phyloP scores from a whole-genome alignment of 2,888 invertebrate genomes.

The Cecidostiba fungosa region DNA sequence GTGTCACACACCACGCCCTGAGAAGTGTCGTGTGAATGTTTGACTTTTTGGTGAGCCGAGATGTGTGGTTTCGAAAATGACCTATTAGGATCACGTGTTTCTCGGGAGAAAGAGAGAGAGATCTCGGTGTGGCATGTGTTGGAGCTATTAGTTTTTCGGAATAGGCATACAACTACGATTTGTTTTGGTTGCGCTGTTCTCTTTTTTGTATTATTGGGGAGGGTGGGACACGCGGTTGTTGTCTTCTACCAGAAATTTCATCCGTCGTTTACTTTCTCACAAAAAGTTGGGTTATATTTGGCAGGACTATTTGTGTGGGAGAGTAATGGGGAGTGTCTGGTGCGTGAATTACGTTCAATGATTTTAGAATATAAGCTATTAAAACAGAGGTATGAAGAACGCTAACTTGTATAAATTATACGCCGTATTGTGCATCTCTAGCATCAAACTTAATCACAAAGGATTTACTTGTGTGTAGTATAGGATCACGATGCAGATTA shows the following conservation, averaged over 20 bases:
- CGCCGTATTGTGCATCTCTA: background rate
- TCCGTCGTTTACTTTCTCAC: constrained; percentile 9
- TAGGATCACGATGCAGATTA: constrained; percentile 25
- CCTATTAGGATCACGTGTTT: constrained; percentile 26
- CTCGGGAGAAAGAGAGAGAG: background rate
- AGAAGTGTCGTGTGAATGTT: constrained; percentile 24
- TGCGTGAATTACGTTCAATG: background rate
- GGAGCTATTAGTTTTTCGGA: constrained; percentile 34
- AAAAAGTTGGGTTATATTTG: constrained; percentile 2
- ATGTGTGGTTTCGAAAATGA: constrained; percentile 18
- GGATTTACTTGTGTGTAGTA: background rate
- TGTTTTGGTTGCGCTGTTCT: constrained; percentile 11
- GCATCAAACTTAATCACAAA: constrained; percentile 31
- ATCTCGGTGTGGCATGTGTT: constrained; percentile 24
- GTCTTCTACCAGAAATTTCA: background rate
- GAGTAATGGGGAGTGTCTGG: too few relatives aligned
- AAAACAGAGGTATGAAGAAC: background rate
- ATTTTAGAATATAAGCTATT: background rate
- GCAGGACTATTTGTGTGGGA: background rate
- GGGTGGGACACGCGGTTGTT: background rate
- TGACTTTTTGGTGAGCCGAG: background rate
- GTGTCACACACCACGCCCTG: background rate
- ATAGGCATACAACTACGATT: background rate
- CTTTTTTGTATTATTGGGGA: background rate
- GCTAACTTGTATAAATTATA: too few relatives aligned